These are phyloP conservation scores for Doryteuthis pealeii DNA, from an alignment of 1,140 invertebrate species.

Conservation along the genomic window DNA sequence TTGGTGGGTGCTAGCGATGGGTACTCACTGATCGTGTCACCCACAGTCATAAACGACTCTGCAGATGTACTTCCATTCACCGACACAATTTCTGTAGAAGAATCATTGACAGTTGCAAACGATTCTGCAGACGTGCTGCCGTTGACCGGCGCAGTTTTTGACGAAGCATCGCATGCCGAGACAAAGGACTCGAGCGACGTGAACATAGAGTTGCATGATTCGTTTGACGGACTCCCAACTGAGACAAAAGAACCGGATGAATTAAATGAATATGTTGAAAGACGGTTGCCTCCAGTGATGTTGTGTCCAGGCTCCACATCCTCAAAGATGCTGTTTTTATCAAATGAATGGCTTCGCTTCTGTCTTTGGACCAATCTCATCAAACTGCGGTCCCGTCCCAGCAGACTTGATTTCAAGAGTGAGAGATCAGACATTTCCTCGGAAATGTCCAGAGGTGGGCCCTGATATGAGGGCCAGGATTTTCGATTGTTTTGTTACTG, in stretches of 20 bases:
- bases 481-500: neutral
- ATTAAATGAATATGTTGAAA: neutral
- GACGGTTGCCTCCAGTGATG: neutral
- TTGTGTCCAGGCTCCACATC: neutral
- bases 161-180: neutral
- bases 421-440: neutral
- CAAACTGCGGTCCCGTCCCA: neutral
- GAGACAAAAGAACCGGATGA: neutral
- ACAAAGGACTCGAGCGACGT: neutral
- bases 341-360: neutral
- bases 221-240: neutral
- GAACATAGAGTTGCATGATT: neutral
- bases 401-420: neutral
- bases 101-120: neutral
- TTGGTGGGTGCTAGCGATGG: too few species aligned
- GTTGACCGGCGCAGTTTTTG: neutral
- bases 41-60: neutral
- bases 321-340: neutral
- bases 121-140: slow-evolving; percentile 2
- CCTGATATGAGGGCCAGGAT: neutral
- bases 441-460: neutral
- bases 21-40: neutral
- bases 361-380: neutral
- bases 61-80: neutral
- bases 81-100: neutral